Conservation (phyloP, 2,888 invertebrate genomes). For the Tridacna crocea region DNA sequence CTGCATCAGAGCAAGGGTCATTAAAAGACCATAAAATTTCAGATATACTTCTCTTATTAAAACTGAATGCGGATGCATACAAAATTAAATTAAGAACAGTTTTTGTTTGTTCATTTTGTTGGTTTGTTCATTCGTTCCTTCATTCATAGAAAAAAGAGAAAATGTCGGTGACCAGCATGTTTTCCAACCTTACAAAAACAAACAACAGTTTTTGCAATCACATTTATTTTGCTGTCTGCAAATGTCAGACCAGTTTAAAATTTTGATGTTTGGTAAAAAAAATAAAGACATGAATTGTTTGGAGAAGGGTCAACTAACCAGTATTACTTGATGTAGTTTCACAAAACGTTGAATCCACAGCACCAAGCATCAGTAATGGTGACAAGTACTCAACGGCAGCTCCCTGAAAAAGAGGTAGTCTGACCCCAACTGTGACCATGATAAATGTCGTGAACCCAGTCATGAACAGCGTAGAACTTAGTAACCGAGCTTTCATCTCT, state of each 20-base stretch:
- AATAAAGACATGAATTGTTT: too few relatives aligned
- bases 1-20: too few relatives aligned
- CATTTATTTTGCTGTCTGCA: neutral
- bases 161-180: neutral
- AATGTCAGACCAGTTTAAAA: too few relatives aligned
- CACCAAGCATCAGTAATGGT: slow-evolving; percentile 70
- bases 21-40: too few relatives aligned
- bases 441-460: slow-evolving; percentile 69
- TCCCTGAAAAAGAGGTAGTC: slow-evolving; percentile 74
- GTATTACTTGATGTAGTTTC: slow-evolving; percentile 5
- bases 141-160: neutral
- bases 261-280: too few relatives aligned
- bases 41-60: too few relatives aligned
- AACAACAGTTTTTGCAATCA: neutral
- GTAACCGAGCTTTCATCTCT: slow-evolving; percentile 66
- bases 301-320: neutral
- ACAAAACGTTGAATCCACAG: slow-evolving; percentile 65
- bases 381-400: slow-evolving; percentile 73
- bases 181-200: neutral
- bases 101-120: too few relatives aligned
- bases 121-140: too few relatives aligned
- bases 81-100: too few relatives aligned
- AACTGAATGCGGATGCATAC: too few relatives aligned
- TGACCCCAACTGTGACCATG: slow-evolving; percentile 71
- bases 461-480: slow-evolving; percentile 73